These are phyloP conservation scores for Perithous albicinctus DNA, from an alignment of 2,888 invertebrate genomes.

Conservation along the genomic window DNA sequence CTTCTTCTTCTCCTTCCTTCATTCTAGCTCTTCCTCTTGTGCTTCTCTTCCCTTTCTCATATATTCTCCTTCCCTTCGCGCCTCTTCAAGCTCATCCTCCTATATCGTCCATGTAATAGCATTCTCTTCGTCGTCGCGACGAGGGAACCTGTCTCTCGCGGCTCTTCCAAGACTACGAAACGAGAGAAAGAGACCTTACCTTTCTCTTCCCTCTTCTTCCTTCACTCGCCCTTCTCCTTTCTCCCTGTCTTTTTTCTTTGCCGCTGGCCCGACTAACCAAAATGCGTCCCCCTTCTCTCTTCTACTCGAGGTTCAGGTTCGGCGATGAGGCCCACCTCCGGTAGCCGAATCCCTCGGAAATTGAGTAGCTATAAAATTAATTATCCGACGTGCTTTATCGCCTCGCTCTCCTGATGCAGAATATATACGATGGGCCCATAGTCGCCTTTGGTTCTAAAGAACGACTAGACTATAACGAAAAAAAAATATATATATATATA, in stretches of 20 bases:
- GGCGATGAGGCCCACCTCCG: slow-evolving; percentile 73
- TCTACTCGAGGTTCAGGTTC: slow-evolving; percentile 13
- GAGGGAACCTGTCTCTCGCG: slow-evolving; percentile 22
- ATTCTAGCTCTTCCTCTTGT: slow-evolving; percentile 23
- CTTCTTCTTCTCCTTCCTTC: slow-evolving; percentile 14
- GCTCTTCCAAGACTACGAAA: neutral
- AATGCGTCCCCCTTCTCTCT: slow-evolving; percentile 70
- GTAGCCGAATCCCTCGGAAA: slow-evolving; percentile 84
- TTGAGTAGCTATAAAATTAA: slow-evolving; percentile 85
- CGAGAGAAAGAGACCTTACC: neutral
- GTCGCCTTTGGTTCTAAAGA: slow-evolving; percentile 6
- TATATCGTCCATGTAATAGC: slow-evolving; percentile 1
- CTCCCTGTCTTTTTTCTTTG: slow-evolving; percentile 63
- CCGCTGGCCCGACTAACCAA: slow-evolving; percentile 79
- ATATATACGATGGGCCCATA: slow-evolving; percentile 54
- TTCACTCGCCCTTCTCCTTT: slow-evolving; percentile 36
- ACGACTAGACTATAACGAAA: neutral
- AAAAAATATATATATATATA: neutral
- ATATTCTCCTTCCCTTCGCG: slow-evolving; percentile 16
- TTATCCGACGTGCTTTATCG: slow-evolving; percentile 84
- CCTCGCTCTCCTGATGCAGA: slow-evolving; percentile 53
- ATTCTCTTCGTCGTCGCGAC: slow-evolving; percentile 51
- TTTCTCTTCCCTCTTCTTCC: slow-evolving; percentile 23
- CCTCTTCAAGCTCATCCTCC: slow-evolving; percentile 25
- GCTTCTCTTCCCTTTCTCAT: slow-evolving; percentile 18